Percentiles rank a stretch among this genome's conserved stretches.
phyloP scores from a whole-genome alignment of 2,888 invertebrate genomes.

The Labia minor region DNA sequence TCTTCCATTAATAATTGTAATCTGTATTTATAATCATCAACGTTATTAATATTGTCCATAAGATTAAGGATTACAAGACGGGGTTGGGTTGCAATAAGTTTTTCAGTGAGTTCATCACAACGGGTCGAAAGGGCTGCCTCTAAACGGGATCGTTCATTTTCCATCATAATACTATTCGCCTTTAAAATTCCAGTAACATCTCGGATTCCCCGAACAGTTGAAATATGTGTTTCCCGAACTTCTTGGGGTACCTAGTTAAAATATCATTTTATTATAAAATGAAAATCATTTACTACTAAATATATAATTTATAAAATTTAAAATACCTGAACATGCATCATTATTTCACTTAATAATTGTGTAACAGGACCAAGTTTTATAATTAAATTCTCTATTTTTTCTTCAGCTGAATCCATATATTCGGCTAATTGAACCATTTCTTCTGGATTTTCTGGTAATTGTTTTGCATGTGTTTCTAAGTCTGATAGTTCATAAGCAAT shows the following conservation, averaged over 20 bases:
- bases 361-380: background rate
- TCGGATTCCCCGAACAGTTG: background rate
- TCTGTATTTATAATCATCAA: conserved; percentile 55
- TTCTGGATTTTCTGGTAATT: background rate
- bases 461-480: background rate
- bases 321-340: background rate
- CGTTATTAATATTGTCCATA: conserved; percentile 69
- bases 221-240: background rate
- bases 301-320: no score
- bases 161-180: background rate
- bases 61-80: conserved; percentile 67
- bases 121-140: background rate
- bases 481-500: background rate
- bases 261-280: no score
- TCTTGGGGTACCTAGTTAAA: background rate
- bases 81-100: conserved; percentile 35
- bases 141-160: background rate
- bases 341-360: background rate
- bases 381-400: background rate
- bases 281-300: no score
- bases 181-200: background rate
- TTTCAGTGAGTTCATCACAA: background rate
- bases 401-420: background rate
- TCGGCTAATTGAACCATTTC: background rate
- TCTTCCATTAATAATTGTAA: conserved; percentile 58